These are phyloP conservation scores for Spilosoma lubricipeda DNA, from an alignment of 2,888 invertebrate genomes.

Conservation along the genomic window DNA sequence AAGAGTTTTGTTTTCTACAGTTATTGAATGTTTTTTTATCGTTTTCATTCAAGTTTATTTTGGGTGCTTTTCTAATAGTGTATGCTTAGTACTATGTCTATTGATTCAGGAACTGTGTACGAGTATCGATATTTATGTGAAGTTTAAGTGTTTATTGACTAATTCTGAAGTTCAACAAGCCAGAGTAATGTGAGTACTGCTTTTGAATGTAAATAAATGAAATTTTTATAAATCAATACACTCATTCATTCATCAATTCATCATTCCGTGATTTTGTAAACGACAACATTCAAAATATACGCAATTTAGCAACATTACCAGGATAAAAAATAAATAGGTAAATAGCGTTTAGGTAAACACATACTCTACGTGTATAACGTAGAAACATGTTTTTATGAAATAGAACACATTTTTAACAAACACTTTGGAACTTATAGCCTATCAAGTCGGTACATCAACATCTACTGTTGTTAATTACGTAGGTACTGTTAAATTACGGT, in stretches of 20 bases:
- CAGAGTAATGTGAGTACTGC: not conserved
- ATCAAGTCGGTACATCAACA: not conserved
- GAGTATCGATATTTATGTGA: not conserved
- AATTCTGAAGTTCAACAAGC: not conserved
- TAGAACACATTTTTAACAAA: not conserved
- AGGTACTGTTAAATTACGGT: not conserved
- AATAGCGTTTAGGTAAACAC: not conserved
- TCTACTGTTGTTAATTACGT: not conserved
- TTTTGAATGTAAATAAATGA: not conserved
- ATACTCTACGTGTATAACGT: not conserved
- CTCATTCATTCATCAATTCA: too few species aligned
- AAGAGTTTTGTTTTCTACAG: not conserved
- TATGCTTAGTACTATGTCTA: not conserved
- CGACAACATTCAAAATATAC: not conserved
- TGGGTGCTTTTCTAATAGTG: not conserved
- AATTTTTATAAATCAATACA: not conserved
- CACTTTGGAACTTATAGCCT: not conserved
- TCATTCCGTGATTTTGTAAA: not conserved
- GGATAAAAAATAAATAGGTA: not conserved
- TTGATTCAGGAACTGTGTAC: not conserved
- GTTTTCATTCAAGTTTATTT: not conserved
- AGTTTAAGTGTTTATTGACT: not conserved
- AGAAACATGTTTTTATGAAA: not conserved
- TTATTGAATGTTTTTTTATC: not conserved
- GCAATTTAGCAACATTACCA: not conserved